Evolutionary conservation across 2,113 vertebrate genomes (phyloP), one percentile per base, ranked within the genome.

Genomic region (Tringa solitaria): DNA sequence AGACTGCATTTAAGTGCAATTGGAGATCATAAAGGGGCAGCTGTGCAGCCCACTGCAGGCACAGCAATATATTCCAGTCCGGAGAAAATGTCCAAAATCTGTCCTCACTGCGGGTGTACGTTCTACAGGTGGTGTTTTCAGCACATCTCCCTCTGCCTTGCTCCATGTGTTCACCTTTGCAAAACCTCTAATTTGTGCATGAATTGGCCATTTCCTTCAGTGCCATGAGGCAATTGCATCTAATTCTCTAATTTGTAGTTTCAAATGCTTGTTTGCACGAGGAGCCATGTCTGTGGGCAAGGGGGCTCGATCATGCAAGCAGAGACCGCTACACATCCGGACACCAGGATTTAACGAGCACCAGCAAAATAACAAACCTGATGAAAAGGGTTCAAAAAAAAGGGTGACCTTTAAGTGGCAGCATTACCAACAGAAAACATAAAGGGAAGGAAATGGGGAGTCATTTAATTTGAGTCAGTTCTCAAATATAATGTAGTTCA

Each of bases 41-140:
- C 54, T 51, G 10, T 76, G 51, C 27, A 76, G 57, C 26, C n/a
- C 20, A 19, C n/a, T 91, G n/a, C 32, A 84, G 56, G 10, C 35
- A 33, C 23, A 72, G 16, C 33, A 46, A 33, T 28, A 26, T 53
- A 37, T 45, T 90, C 32, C 35, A 41, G 35, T 39, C 48, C 50
- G 77, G 13, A 86, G 20, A 41, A 85, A 74, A 65, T 35, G 6
- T 60, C 63, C 53, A 27, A 73, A 54, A 19, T 21, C n/a, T 69
- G 27, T 8, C 24, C 46, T 43, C 7, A 8, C 32, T 30, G 14
- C 2, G 4, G 48, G 43, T 2, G 0, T 21, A 5, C 26, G 12
- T 67, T 67, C 61, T 50, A 14, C 43, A 39, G 27, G 63, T 43
- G 41, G 12, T 9, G 18, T 89, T 93, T 95, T 70, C 43, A 84